Evolutionary conservation across 2,113 vertebrate genomes (phyloP), one percentile per base, ranked within the genome.

Genomic region (Chamaea fasciata): DNA sequence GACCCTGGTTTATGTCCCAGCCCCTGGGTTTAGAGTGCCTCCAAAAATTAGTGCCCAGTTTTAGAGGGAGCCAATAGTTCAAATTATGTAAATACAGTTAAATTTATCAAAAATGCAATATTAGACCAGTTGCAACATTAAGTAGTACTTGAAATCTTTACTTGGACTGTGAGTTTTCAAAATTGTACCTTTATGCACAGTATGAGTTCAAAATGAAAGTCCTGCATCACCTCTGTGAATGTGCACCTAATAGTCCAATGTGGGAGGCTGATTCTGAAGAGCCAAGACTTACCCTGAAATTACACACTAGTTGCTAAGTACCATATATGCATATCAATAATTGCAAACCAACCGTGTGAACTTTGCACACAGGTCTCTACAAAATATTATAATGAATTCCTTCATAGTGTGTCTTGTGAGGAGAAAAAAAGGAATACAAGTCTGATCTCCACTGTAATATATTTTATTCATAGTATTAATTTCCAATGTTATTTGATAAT

Each of bases 401-500:
- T 82, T 67, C 56, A 52, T 5, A 68, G 44, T 16, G 17, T 62
- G 60, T 53, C 68, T 90, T 52, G n/a, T 39, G 63, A 89, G 57
- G 37, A 37, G 53, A 70, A 74, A 74, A 55, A 93, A 89, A 68
- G 37, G 82, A 94, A 86, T 70, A 59, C 15, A 87, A 74, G 47
- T 64, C 75, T 46, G 37, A 87, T 81, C 68, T 60, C 89, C 60
- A 64, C 73, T 64, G 49, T 60, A 62, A 73, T 69, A 55, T 81
- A 83, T 89, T 95, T 96, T 86, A n/a, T 74, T 70, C 60, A 70
- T 56, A 87, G 8, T 78, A 92, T 83, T 80, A 15, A 89, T 86
- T 74, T 87, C 44, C 71, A 50, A 1, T 74, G 90, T 87, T 46
- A 94, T 79, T 94, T 57, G 8, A 69, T 87, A 42, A 83, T 47